phyloP scores from a whole-genome alignment of 2,888 invertebrate species.

The Amaurobius ferox region DNA sequence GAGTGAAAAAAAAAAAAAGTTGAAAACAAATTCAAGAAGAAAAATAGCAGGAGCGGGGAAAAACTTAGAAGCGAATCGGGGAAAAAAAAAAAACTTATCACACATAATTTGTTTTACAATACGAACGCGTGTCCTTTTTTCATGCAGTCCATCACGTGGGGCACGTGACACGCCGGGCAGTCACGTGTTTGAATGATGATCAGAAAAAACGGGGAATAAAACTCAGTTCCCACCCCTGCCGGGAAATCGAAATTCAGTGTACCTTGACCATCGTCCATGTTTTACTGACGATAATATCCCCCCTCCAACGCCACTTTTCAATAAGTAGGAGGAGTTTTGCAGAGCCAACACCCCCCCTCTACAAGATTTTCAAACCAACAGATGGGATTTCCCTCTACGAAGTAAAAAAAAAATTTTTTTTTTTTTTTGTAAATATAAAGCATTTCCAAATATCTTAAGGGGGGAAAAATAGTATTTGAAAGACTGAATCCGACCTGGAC shows the following conservation, averaged over 20 bases:
- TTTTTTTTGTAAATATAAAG: too few relatives aligned
- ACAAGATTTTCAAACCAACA: conserved; percentile 8
- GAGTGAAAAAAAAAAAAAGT: too few relatives aligned
- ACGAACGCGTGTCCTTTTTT: conserved; percentile 14
- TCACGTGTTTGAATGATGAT: conserved; percentile 38
- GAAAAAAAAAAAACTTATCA: not conserved
- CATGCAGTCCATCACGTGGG: not conserved
- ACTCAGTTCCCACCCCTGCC: not conserved
- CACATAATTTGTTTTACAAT: conserved; percentile 51
- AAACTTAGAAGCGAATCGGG: too few relatives aligned
- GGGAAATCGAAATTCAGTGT: conserved; percentile 18
- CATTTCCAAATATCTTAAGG: too few relatives aligned
- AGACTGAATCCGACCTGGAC: too few relatives aligned
- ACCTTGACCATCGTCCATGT: conserved; percentile 27
- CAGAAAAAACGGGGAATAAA: conserved; percentile 9
- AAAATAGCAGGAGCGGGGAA: too few relatives aligned
- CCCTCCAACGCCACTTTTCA: not conserved
- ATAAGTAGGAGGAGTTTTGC: not conserved
- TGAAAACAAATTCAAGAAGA: too few relatives aligned
- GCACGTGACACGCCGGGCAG: conserved; percentile 8
- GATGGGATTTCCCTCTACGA: not conserved
- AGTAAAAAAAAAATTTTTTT: too few relatives aligned
- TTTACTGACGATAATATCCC: conserved; percentile 9
- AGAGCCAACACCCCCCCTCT: not conserved
- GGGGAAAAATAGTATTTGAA: too few relatives aligned